These are phyloP conservation scores for Microctenopoma lineatum DNA, from an alignment of 2,797 vertebrate genomes.

Conservation along the genomic window DNA sequence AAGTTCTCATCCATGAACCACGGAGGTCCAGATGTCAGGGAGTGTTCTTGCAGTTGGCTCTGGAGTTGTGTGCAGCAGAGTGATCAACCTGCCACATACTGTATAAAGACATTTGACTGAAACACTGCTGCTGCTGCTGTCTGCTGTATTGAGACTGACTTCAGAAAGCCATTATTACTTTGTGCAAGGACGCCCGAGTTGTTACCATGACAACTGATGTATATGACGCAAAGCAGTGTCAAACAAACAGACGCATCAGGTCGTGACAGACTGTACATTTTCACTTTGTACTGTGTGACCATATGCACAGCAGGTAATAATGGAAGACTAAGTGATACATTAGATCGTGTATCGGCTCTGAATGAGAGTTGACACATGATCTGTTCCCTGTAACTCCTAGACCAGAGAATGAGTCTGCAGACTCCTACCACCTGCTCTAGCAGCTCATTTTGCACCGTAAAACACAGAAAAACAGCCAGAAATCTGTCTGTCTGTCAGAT, in stretches of 20 bases:
- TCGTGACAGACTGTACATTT: neutral
- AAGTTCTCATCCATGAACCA: constrained; percentile 25
- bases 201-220: constrained; percentile 62
- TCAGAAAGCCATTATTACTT: constrained; percentile 37
- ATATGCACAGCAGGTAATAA: constrained; percentile 30
- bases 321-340: constrained; percentile 48
- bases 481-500: constrained; percentile 8
- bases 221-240: constrained; percentile 20
- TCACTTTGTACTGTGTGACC: neutral
- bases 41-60: constrained; percentile 11
- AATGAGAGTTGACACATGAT: constrained; percentile 51
- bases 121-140: constrained; percentile 19
- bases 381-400: constrained; percentile 24
- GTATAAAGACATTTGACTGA: constrained; percentile 17
- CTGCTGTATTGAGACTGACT: constrained; percentile 27
- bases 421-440: constrained; percentile 5
- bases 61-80: constrained; percentile 12
- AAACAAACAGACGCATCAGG: constrained; percentile 13
- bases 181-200: constrained; percentile 32
- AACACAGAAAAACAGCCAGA: constrained; percentile 12
- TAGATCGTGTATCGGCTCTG: constrained; percentile 48
- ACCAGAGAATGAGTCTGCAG: constrained; percentile 15
- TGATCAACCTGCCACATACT: constrained; percentile 37
- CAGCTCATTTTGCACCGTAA: constrained; percentile 24
- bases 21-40: constrained; percentile 27